A percentile compares a stretch with the other conserved stretches of the same genome.
Conservation (phyloP, 2,888 invertebrate genomes). For the Patella pellucida region DNA sequence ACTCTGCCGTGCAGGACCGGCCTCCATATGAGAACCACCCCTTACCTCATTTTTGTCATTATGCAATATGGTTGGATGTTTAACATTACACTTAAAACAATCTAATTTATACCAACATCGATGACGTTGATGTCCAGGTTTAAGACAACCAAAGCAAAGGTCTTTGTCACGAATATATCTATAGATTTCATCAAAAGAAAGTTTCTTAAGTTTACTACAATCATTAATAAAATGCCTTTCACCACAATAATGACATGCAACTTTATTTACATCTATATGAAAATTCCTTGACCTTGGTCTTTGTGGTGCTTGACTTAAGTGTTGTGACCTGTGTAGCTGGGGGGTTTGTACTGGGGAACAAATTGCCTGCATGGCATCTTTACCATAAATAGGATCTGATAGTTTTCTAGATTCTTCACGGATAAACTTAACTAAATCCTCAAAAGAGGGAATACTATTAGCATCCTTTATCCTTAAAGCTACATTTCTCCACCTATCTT, state of each 20-base stretch:
- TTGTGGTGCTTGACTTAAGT: not conserved
- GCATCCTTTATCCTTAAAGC: not conserved
- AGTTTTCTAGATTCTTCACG: not conserved
- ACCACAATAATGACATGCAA: not conserved
- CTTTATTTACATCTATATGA: not conserved
- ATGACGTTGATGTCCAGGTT: too few species aligned
- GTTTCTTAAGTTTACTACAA: not conserved
- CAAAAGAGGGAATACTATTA: not conserved
- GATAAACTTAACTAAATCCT: not conserved
- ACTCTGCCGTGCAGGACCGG: not conserved
- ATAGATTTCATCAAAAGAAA: not conserved
- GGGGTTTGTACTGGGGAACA: not conserved
- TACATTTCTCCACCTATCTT: slow-evolving; percentile 26
- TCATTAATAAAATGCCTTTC: not conserved
- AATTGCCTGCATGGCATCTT: not conserved
- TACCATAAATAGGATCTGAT: slow-evolving; percentile 3
- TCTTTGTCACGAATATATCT: not conserved
- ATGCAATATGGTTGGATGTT: too few species aligned
- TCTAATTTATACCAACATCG: too few species aligned
- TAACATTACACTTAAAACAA: too few species aligned
- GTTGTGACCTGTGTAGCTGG: not conserved
- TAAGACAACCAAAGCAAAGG: not conserved
- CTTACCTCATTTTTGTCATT: too few species aligned
- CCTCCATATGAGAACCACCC: not conserved
- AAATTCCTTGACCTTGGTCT: not conserved